These are phyloP conservation scores for Beaufortia kweichowensis DNA, from an alignment of 2,113 vertebrate species.

Conservation along the genomic window DNA sequence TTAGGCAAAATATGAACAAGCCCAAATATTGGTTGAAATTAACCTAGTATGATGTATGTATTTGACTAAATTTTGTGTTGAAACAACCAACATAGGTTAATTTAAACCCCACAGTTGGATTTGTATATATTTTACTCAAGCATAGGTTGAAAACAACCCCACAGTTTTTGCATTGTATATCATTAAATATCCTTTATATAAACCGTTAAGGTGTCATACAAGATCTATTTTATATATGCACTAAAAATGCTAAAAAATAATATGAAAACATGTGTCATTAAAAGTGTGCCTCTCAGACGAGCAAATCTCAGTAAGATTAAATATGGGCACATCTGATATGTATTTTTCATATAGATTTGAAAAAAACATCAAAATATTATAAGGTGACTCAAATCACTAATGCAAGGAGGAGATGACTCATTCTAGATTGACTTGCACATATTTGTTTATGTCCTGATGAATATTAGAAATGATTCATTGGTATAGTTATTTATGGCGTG, in stretches of 20 bases:
- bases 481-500: conserved; percentile 19
- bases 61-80: no score
- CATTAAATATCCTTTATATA: neutral
- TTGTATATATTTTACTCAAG: no score
- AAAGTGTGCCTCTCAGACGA: neutral
- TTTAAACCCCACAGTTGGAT: no score
- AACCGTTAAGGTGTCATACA: neutral
- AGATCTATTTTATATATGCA: neutral
- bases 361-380: neutral
- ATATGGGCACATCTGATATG: neutral
- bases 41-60: no score
- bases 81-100: no score
- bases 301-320: neutral
- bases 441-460: neutral
- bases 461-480: neutral
- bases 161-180: no score
- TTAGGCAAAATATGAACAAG: no score
- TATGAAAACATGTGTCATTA: neutral
- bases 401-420: neutral
- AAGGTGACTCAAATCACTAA: neutral
- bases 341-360: neutral
- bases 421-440: neutral
- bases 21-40: no score
- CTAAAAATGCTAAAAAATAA: neutral
- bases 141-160: no score